These are phyloP conservation scores for Synanthedon tipuliformis DNA, from an alignment of 2,888 invertebrate species.

Conservation along the genomic window DNA sequence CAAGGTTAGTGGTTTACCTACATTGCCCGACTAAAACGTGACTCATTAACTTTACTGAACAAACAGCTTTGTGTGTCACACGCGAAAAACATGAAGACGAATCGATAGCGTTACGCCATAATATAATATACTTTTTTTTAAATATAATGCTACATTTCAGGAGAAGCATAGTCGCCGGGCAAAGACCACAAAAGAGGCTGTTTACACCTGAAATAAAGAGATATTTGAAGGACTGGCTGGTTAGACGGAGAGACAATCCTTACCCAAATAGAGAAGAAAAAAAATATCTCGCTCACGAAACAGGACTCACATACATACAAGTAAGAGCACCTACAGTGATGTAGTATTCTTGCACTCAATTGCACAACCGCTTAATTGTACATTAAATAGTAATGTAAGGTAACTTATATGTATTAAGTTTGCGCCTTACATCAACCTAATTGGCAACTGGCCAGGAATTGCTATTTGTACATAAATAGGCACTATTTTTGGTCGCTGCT, in stretches of 20 bases:
- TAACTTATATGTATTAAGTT: conserved; percentile 23
- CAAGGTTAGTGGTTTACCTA: conserved; percentile 66
- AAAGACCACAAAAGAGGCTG: conserved; percentile 76
- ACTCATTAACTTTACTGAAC: conserved; percentile 48
- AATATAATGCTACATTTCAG: conserved; percentile 33
- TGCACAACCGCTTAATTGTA: background rate
- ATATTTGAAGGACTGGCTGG: conserved; percentile 82
- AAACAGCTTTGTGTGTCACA: conserved; percentile 59
- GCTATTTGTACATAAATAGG: conserved; percentile 66
- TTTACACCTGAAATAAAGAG: conserved; percentile 85
- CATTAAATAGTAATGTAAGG: too few species aligned
- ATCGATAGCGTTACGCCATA: background rate
- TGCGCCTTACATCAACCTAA: conserved; percentile 58
- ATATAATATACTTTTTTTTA: too few species aligned
- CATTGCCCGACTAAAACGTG: conserved; percentile 20
- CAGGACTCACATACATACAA: conserved; percentile 82
- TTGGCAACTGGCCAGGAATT: conserved; percentile 59
- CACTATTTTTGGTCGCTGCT: conserved; percentile 62
- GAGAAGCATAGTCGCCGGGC: conserved; percentile 69
- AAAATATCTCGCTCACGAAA: conserved; percentile 77
- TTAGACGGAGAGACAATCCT: conserved; percentile 80
- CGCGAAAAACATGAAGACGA: background rate
- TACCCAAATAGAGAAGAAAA: conserved; percentile 84
- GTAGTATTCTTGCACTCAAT: background rate
- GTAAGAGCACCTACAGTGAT: conserved; percentile 42